Evolutionary conservation across 2,113 vertebrate genomes (phyloP).

Genomic region (Marcusenius ussheri): DNA sequence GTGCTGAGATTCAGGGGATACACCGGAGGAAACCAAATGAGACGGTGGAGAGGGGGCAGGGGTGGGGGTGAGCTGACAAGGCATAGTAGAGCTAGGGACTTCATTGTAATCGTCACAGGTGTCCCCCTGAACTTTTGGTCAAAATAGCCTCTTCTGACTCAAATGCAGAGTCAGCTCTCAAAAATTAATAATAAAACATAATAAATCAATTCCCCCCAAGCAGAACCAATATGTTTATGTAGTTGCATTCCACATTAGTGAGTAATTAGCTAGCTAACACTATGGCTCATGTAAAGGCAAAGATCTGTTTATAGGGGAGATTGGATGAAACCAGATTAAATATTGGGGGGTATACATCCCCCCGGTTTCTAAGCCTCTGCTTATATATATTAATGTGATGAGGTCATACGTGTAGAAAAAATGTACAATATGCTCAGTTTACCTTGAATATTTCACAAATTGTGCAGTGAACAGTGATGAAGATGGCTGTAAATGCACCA

Average conservation of each 20-base stretch:
- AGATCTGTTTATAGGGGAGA: neutral
- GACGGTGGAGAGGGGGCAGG: neutral
- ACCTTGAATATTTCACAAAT: neutral
- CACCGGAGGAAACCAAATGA: neutral
- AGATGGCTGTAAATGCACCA: neutral
- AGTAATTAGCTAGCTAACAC: neutral
- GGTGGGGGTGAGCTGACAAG: neutral
- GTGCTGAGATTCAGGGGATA: neutral
- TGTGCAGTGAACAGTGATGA: neutral
- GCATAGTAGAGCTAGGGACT: neutral
- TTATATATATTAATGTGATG: neutral
- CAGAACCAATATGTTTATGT: neutral
- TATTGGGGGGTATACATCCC: neutral
- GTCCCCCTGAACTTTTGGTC: neutral
- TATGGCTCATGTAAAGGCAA: neutral
- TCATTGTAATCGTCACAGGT: neutral
- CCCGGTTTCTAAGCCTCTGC: neutral
- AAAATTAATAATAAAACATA: neutral
- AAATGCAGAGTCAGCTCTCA: neutral
- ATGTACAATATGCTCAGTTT: neutral
- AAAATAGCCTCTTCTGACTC: neutral
- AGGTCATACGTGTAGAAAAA: neutral
- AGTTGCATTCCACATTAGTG: neutral
- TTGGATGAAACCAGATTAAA: neutral
- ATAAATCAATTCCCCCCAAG: neutral